phyloP scores from a whole-genome alignment of 2,888 invertebrate species.

The Cantharis rustica region DNA sequence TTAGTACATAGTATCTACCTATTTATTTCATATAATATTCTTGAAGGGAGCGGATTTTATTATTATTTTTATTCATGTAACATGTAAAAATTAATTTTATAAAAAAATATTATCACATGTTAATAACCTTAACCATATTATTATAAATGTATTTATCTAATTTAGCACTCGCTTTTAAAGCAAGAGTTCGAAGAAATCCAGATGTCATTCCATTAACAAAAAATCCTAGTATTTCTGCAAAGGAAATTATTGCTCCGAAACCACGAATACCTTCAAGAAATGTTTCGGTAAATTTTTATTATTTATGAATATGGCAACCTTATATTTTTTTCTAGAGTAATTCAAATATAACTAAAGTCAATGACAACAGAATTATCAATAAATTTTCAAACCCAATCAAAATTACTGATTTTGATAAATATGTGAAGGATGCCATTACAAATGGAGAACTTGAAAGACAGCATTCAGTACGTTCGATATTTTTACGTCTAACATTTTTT shows the following conservation, averaged over 20 bases:
- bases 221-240: neutral
- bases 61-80: too few relatives aligned
- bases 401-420: constrained; percentile 51
- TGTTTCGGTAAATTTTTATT: neutral
- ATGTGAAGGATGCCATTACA: constrained; percentile 49
- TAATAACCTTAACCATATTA: too few relatives aligned
- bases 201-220: constrained; percentile 20
- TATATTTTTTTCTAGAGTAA: neutral
- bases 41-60: too few relatives aligned
- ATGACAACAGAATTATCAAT: neutral
- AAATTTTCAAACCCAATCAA: constrained; percentile 39
- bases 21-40: too few relatives aligned
- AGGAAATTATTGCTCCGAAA: neutral
- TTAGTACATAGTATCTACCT: too few relatives aligned
- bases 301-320: neutral
- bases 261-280: neutral
- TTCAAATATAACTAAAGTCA: neutral
- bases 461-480: constrained; percentile 44
- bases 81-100: too few relatives aligned
- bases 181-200: constrained; percentile 2
- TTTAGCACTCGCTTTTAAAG: neutral
- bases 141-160: too few relatives aligned
- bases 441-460: constrained; percentile 48
- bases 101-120: too few relatives aligned
- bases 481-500: neutral